A percentile compares a stretch with the other conserved stretches of the same genome.
These are phyloP conservation scores for Dendrocincla tyrannina DNA, from an alignment of 2,797 vertebrate species.

Conservation along the genomic window DNA sequence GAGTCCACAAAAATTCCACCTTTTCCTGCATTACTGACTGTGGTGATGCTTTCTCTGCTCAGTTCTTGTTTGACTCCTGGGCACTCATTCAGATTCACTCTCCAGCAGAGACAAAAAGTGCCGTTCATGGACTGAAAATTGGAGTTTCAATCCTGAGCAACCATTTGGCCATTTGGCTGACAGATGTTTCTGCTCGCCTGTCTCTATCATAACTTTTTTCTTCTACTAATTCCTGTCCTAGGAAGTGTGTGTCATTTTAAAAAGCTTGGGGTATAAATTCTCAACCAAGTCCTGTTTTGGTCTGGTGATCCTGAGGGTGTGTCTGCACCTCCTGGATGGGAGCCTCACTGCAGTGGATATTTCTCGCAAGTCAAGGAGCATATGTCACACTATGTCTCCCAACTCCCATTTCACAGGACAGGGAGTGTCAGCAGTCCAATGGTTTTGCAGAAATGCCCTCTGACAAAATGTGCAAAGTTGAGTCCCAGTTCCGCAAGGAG, in stretches of 20 bases:
- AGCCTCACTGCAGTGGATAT: neutral
- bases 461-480: neutral
- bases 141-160: neutral
- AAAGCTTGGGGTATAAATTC: neutral
- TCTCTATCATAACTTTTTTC: neutral
- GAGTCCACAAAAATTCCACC: slow-evolving; percentile 51
- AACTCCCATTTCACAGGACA: neutral
- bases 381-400: neutral
- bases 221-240: neutral
- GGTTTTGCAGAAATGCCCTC: neutral
- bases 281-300: neutral
- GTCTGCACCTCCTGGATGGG: neutral
- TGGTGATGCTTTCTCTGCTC: slow-evolving; percentile 2
- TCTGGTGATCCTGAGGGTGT: rapidly evolving
- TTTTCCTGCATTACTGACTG: slow-evolving; percentile 50
- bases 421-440: neutral
- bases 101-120: slow-evolving; percentile 33
- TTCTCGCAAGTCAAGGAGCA: neutral
- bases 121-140: neutral
- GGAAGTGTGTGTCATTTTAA: neutral
- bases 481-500: neutral
- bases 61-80: slow-evolving; percentile 42
- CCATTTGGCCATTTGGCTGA: slow-evolving; percentile 63
- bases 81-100: slow-evolving; percentile 33
- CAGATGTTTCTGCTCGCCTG: slow-evolving; percentile 42